Percentiles rank a stretch among this genome's conserved stretches.
phyloP scores from a whole-genome alignment of 2,888 invertebrate genomes.

The Chironomus tentans region DNA sequence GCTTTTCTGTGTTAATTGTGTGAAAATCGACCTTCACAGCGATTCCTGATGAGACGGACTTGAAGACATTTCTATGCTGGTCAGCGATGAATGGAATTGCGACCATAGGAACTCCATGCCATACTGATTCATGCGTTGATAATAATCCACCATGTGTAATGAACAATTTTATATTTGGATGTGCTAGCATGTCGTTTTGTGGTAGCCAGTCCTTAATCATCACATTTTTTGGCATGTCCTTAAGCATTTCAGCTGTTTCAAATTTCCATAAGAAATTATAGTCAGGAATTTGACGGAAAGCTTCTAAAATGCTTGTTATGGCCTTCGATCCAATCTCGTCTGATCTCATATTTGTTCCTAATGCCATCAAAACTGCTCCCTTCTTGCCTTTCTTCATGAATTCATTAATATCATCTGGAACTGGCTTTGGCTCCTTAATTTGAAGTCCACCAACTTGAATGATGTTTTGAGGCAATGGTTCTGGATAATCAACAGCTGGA shows the following conservation, averaged over 20 bases:
- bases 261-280: conserved; percentile 41
- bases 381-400: conserved; percentile 34
- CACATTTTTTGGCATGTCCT: conserved; percentile 41
- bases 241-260: conserved; percentile 30
- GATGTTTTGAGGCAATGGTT: conserved; percentile 37
- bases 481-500: conserved; percentile 35
- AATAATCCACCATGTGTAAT: conserved; percentile 37
- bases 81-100: conserved; percentile 36
- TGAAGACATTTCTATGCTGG: conserved; percentile 30
- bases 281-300: conserved; percentile 33
- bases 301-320: conserved; percentile 31
- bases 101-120: conserved; percentile 36
- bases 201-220: conserved; percentile 44
- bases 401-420: conserved; percentile 32
- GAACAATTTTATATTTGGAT: conserved; percentile 33
- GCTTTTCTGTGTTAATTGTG: conserved; percentile 29
- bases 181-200: conserved; percentile 43
- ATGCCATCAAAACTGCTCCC: conserved; percentile 37
- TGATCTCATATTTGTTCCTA: conserved; percentile 36
- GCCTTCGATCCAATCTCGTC: conserved; percentile 29
- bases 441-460: conserved; percentile 40
- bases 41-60: conserved; percentile 28
- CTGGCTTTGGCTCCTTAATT: conserved; percentile 32
- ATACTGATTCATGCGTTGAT: conserved; percentile 35
- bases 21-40: conserved; percentile 30